Conservation (phyloP, 2,888 invertebrate genomes). For the Drosophila prostipennis region DNA sequence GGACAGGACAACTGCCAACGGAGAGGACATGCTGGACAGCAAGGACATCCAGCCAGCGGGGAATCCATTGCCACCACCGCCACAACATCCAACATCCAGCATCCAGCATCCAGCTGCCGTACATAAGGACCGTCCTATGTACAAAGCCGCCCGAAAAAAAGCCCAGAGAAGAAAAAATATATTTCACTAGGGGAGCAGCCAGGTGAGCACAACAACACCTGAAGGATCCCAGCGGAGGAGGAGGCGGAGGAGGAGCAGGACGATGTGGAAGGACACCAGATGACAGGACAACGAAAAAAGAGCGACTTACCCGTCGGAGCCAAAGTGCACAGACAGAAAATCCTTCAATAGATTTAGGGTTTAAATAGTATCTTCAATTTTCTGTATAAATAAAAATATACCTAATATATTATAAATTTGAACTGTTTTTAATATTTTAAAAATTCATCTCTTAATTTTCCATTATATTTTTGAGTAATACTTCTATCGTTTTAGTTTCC, state of each 20-base stretch:
- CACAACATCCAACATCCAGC: not conserved
- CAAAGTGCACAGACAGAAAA: conserved; percentile 1
- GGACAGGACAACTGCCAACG: conserved; percentile 17
- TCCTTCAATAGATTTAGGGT: too few relatives aligned
- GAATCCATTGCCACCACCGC: conserved; percentile 17
- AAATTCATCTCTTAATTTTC: too few relatives aligned
- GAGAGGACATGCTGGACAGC: conserved; percentile 15
- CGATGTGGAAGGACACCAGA: conserved; percentile 13
- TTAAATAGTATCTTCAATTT: too few relatives aligned
- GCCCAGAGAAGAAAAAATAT: conserved; percentile 8
- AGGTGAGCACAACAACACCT: conserved; percentile 46
- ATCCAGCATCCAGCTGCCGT: conserved; percentile 14
- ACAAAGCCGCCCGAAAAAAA: conserved; percentile 1
- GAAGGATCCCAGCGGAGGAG: conserved; percentile 15
- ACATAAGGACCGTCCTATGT: conserved; percentile 27
- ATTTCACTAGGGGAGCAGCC: conserved; percentile 23
- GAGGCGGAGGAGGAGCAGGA: not conserved
- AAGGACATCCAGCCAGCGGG: conserved; percentile 28
- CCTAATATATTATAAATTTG: too few relatives aligned
- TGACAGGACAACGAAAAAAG: conserved; percentile 26
- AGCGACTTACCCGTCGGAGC: conserved; percentile 12
- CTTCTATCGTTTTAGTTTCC: too few relatives aligned
- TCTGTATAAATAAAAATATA: too few relatives aligned
- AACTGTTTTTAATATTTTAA: too few relatives aligned
- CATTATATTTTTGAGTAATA: too few relatives aligned